Evolutionary conservation across 2,797 vertebrate species (phyloP), one percentile per base, ranked within the genome.

Genomic region (Nannoperca obscura): DNA sequence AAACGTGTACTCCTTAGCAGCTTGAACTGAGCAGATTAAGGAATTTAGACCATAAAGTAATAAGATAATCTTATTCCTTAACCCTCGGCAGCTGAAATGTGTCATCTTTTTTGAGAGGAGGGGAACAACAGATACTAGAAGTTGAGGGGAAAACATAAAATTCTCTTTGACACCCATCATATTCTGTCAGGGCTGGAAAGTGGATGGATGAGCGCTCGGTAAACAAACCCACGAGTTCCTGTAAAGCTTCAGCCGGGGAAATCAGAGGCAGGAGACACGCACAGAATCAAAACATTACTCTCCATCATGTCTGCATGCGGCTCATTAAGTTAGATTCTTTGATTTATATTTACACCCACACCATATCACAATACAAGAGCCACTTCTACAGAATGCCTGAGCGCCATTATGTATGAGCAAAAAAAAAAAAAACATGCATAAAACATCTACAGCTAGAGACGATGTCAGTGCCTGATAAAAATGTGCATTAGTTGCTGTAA

Each of bases 131-230:
- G 70, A 84, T 59, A 78, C 12, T 73, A 81, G 32, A 87, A 86
- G 79, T 83, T 75, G 81, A 85, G 89, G 49, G 27, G 88, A 76
- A 91, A 86, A 88, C 81, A 88, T 69, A 58, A 91, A 92, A 93
- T 88, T 83, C 74, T 71, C 74, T 83, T 83, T 91, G 93, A 94
- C 91, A 91, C 83, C 86, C 78, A 87, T 94, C 88, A 87, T 78
- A 91, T 76, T 65, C 47, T 67, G 88, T 91, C 85, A 88, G 70
- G 44, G 71, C 68, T 67, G 70, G 50, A 36, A 38, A 60, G 63
- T 78, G 66, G 83, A 86, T 15, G 78, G 80, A 64, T 83, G 79
- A 88, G 72, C 7, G 50, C 66, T 84, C 5, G 44, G 84, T 88
- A 92, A 93, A 93, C 86, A 92, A 91, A 84, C 84, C 87, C 84